A percentile compares a stretch with the other conserved stretches of the same genome.
phyloP scores from a whole-genome alignment of 2,797 vertebrate species.

The Xiphophorus birchmanni region DNA sequence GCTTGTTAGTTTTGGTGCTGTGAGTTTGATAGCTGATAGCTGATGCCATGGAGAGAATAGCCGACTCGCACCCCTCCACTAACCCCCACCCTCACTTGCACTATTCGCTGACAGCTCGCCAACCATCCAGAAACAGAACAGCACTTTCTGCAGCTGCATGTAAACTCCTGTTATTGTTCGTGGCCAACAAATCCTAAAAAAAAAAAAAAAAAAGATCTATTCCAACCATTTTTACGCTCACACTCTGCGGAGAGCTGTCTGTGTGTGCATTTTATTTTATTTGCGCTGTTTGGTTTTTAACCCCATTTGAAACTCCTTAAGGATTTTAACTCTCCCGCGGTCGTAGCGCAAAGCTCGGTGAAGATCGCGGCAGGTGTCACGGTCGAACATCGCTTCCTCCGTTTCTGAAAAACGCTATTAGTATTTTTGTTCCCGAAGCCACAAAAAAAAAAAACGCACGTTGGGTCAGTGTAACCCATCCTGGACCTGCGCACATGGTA shows the following conservation, averaged over 20 bases:
- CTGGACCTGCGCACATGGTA: too few relatives aligned
- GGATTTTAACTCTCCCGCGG: background rate
- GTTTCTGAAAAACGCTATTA: too few relatives aligned
- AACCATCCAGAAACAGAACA: constrained; percentile 60
- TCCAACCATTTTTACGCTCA: constrained; percentile 44
- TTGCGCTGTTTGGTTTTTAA: background rate
- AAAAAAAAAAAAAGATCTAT: constrained; percentile 19
- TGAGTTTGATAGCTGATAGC: constrained; percentile 58
- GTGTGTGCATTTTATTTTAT: background rate
- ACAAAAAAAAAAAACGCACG: too few relatives aligned
- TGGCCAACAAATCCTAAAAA: constrained; percentile 36
- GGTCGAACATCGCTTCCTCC: too few relatives aligned
- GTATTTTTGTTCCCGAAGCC: too few relatives aligned
- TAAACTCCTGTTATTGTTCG: constrained; percentile 52
- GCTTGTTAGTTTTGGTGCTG: constrained; percentile 54
- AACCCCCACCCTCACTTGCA: background rate
- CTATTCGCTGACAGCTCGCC: constrained; percentile 61
- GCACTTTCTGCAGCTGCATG: constrained; percentile 55
- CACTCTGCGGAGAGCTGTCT: constrained; percentile 26
- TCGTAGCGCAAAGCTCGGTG: too few relatives aligned
- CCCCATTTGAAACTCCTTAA: background rate
- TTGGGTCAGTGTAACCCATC: too few relatives aligned
- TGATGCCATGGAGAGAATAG: constrained; percentile 56
- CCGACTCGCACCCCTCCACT: background rate
- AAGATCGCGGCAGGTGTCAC: too few relatives aligned